Evolutionary conservation across 1,140 invertebrate species (phyloP), one percentile per base, ranked within the genome.

Genomic region (Batillaria attramentaria): DNA sequence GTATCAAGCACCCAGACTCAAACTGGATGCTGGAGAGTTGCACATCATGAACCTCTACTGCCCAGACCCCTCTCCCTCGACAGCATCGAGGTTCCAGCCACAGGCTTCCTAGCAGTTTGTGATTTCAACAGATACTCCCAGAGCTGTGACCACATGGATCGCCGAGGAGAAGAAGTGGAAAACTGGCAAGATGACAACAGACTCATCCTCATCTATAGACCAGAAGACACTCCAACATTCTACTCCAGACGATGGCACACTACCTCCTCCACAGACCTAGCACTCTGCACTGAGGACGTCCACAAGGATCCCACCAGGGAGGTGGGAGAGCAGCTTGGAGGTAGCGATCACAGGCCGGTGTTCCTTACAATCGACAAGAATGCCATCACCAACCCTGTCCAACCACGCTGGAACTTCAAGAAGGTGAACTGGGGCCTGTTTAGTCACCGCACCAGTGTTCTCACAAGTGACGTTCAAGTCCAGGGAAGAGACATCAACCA

Each of bases 231-330:
- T 18, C 50, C 75, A 57, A 72, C 68, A 18, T 73, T 79, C 60
- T 73, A 77, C 62, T 78, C 79, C 43, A 78, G 76, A 77, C 2
- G 35, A 35, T 80, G 79, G 72, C 78, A 80, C 68, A 69, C 78
- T 33, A 80, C 74, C 8, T 77, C 81, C 1, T 80, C 81, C 1
- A 74, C 81, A 60, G 75, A 68, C 37, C 70, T 83, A 28, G 81
- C 74, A 6, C 65, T 83, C 42, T 77, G 65, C 54, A 68, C 75
- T 0, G 46, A 72, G 41, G 81, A 82, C 62, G 66, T 82, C 13
- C 73, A 78, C 28, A 35, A 42, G 39, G 28, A n/a, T 42, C 24
- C 57, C 31, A 72, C 8, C 24, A 70, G 72, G 70, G 66, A 80
- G 16, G 43, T 60, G 16, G 57, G 41, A 37, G 37, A 35, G 66